phyloP scores from a whole-genome alignment of 1,140 invertebrate species.

The Eurosta solidaginis region DNA sequence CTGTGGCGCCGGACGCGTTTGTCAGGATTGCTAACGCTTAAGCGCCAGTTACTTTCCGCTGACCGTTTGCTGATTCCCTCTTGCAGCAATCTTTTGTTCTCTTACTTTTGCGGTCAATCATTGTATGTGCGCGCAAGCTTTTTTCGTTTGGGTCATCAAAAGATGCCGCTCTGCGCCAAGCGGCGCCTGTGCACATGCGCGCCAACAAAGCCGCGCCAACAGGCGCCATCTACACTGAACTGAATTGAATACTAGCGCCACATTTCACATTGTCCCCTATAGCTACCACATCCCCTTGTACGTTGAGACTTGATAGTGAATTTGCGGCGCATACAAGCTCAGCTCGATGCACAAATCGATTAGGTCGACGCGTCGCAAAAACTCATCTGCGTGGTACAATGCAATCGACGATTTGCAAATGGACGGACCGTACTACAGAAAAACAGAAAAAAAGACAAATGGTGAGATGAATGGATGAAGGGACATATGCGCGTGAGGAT shows the following conservation, averaged over 20 bases:
- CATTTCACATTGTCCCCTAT: neutral
- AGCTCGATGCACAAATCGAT: conserved; percentile 21
- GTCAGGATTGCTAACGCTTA: conserved; percentile 16
- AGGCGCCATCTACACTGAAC: conserved; percentile 10
- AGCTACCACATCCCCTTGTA: neutral
- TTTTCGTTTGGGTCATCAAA: conserved; percentile 24
- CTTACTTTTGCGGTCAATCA: neutral
- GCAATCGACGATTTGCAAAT: neutral
- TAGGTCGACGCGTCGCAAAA: neutral
- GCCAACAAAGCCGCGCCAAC: conserved; percentile 8
- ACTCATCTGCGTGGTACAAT: neutral
- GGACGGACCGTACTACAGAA: too few relatives aligned
- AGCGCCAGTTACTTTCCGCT: neutral
- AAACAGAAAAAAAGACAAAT: too few relatives aligned
- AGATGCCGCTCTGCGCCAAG: conserved; percentile 12
- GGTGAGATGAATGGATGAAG: neutral
- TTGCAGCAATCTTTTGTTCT: neutral
- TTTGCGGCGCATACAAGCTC: too few relatives aligned
- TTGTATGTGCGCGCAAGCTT: neutral
- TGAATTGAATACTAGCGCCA: neutral
- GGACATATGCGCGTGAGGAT: neutral
- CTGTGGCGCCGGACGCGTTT: conserved; percentile 10
- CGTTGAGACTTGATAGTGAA: neutral
- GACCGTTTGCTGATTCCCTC: neutral
- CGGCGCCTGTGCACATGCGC: conserved; percentile 24